phyloP scores from a whole-genome alignment of 2,113 vertebrate genomes.

The Colius striatus region DNA sequence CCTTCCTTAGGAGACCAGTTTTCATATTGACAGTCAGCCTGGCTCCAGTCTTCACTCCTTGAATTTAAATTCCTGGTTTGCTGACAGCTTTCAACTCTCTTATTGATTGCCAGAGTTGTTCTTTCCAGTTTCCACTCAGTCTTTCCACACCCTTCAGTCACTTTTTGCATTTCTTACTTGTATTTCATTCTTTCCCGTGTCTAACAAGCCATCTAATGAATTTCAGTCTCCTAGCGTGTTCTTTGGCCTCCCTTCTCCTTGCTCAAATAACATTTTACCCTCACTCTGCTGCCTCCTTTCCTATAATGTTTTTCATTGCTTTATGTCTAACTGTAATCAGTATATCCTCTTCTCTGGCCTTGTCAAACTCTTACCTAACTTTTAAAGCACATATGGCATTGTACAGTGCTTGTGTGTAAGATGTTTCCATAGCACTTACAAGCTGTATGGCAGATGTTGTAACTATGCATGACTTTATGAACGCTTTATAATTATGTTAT shows the following conservation, averaged over 20 bases:
- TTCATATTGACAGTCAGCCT: neutral
- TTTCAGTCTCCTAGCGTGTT: neutral
- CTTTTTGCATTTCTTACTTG: neutral
- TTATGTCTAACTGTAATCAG: neutral
- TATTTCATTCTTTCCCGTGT: neutral
- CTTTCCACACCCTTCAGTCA: neutral
- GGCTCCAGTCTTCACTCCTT: neutral
- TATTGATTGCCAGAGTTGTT: neutral
- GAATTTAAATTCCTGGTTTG: conserved; percentile 19
- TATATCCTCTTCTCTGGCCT: neutral
- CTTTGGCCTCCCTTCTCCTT: neutral
- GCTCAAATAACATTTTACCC: neutral
- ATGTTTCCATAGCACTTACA: neutral
- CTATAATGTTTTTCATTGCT: neutral
- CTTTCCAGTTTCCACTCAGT: neutral
- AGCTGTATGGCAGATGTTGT: neutral
- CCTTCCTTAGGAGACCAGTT: neutral
- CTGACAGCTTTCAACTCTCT: neutral
- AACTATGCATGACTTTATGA: neutral
- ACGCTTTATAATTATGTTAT: neutral
- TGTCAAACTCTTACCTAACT: neutral
- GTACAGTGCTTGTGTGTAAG: neutral
- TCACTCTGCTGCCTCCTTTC: neutral
- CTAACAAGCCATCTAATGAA: neutral
- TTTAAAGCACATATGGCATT: neutral